phyloP scores from a whole-genome alignment of 1,140 invertebrate genomes.

The Tribolium castaneum region DNA sequence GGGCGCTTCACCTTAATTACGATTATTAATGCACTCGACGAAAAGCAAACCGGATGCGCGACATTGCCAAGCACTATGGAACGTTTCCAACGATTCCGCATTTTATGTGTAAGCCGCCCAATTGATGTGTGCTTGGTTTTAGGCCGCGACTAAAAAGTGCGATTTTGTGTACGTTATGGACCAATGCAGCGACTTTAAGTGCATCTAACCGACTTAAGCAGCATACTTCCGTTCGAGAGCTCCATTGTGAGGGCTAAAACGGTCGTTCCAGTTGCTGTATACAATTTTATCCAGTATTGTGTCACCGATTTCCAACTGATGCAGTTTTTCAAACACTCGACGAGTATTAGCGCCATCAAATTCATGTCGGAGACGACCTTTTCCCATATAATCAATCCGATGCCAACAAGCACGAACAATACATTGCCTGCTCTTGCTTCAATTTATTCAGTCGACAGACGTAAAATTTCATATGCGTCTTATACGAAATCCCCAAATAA shows the following conservation, averaged over 20 bases:
- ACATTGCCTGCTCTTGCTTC: neutral
- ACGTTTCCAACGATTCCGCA: constrained; percentile 43
- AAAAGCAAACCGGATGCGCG: constrained; percentile 14
- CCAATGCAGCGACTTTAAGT: constrained; percentile 11
- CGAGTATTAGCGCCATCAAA: constrained; percentile 6
- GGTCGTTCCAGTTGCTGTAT: constrained; percentile 5
- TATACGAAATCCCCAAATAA: constrained; percentile 11
- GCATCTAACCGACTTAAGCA: constrained; percentile 2
- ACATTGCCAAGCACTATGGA: constrained; percentile 26
- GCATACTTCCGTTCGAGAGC: constrained; percentile 9
- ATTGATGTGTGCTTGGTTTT: constrained; percentile 25
- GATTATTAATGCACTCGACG: constrained; percentile 13
- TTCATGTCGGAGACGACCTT: neutral
- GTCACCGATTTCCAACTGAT: neutral
- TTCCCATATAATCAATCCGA: neutral
- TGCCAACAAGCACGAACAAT: neutral
- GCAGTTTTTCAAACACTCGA: neutral
- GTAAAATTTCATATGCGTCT: constrained; percentile 20
- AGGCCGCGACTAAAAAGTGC: constrained; percentile 3
- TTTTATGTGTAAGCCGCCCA: constrained; percentile 19
- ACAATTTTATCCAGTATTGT: constrained; percentile 13
- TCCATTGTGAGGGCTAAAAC: constrained; percentile 7
- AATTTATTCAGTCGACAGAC: constrained; percentile 12
- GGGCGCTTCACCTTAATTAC: neutral
- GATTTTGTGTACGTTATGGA: constrained; percentile 9